These are phyloP conservation scores for Brachyrhaphis roseni DNA, from an alignment of 2,797 vertebrate genomes.

Conservation along the genomic window DNA sequence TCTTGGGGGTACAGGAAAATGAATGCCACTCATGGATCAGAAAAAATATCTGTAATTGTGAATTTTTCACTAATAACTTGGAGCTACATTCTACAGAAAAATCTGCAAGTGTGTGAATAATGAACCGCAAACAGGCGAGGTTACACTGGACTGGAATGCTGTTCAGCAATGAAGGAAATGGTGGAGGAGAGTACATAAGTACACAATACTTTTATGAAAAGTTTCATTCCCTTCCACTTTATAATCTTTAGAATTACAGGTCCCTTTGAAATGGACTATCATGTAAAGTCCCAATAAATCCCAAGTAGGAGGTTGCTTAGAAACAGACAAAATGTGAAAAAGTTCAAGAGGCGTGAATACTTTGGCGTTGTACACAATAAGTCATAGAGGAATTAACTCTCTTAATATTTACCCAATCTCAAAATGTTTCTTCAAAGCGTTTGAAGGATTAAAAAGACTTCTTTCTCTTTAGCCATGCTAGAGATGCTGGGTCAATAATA, in stretches of 20 bases:
- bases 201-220: not conserved
- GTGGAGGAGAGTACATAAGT: no score
- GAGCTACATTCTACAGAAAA: not conserved
- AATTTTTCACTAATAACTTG: not conserved
- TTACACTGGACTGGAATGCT: not conserved
- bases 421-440: not conserved
- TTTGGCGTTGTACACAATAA: not conserved
- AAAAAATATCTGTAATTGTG: not conserved
- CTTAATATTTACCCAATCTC: not conserved
- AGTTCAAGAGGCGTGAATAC: not conserved
- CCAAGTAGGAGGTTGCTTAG: not conserved
- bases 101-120: not conserved
- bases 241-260: not conserved
- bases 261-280: not conserved
- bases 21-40: not conserved
- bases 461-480: constrained; percentile 19
- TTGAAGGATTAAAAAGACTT: not conserved
- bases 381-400: not conserved
- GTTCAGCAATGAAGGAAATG: not conserved
- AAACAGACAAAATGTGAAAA: not conserved
- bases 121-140: not conserved
- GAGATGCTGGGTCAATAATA: constrained; percentile 35
- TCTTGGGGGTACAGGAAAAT: no score
- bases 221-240: not conserved
- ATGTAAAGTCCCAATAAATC: not conserved